Evolutionary conservation across 2,797 vertebrate genomes (phyloP).

Genomic region (Bovichtus diacanthus): DNA sequence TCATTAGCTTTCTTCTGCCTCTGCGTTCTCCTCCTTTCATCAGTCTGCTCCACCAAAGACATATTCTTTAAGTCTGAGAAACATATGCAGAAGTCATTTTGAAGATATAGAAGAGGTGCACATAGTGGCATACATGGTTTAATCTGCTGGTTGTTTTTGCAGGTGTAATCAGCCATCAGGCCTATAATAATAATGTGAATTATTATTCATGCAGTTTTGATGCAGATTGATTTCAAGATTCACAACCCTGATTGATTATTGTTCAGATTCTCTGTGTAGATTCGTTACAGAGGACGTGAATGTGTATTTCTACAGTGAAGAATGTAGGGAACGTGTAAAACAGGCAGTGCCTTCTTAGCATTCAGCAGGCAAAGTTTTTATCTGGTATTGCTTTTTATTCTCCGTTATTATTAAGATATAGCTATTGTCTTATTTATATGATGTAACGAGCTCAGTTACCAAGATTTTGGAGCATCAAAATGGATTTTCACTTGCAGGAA

Average conservation of each 20-base stretch:
- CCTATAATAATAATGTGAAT: conserved; percentile 11
- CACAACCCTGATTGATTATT: neutral
- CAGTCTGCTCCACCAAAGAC: too few relatives aligned
- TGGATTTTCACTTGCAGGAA: too few relatives aligned
- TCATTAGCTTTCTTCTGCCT: neutral
- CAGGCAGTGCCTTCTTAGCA: too few relatives aligned
- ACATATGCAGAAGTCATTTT: neutral
- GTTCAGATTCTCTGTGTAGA: neutral
- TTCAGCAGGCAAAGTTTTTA: too few relatives aligned
- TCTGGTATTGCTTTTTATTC: too few relatives aligned
- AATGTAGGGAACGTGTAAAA: too few relatives aligned
- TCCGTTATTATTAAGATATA: too few relatives aligned
- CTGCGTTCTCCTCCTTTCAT: neutral
- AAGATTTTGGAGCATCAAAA: too few relatives aligned
- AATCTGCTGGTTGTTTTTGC: neutral
- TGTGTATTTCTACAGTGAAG: neutral
- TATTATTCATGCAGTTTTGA: neutral
- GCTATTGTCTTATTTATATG: too few relatives aligned
- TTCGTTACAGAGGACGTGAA: neutral
- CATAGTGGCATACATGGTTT: neutral
- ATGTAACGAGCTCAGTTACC: too few relatives aligned
- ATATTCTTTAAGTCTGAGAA: too few relatives aligned
- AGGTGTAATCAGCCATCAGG: neutral
- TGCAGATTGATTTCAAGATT: neutral
- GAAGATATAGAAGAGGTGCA: neutral